phyloP scores from a whole-genome alignment of 2,888 invertebrate genomes.

The Protophormia terraenovae region DNA sequence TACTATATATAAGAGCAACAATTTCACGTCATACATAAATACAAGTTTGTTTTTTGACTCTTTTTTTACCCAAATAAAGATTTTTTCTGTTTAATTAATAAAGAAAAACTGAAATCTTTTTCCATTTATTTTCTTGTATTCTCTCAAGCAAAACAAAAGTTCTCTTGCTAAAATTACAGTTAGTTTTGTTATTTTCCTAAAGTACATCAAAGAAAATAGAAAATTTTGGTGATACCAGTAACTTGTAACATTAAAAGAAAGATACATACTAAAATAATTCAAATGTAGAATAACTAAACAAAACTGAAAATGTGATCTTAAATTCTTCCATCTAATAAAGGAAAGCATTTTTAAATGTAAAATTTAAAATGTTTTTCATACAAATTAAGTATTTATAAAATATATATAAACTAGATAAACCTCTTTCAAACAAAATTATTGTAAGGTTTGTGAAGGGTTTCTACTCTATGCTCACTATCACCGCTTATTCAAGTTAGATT shows the following conservation, averaged over 20 bases:
- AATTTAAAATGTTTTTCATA: too few species aligned
- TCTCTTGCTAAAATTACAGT: conserved; percentile 9
- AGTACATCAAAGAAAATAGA: background rate
- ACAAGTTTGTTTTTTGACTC: background rate
- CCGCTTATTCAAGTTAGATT: background rate
- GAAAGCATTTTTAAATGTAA: too few species aligned
- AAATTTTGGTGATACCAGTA: too few species aligned
- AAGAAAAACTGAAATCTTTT: background rate
- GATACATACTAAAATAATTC: background rate
- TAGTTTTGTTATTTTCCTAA: background rate
- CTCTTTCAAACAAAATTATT: too few species aligned
- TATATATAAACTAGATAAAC: too few species aligned
- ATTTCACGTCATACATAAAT: background rate
- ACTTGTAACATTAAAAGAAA: background rate
- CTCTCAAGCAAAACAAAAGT: conserved; percentile 9
- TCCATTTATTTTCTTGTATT: background rate
- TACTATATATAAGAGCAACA: background rate
- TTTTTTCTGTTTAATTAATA: conserved; percentile 22
- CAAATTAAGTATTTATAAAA: too few species aligned
- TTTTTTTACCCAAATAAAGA: conserved; percentile 16
- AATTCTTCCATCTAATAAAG: too few species aligned
- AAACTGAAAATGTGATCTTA: too few species aligned
- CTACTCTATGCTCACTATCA: background rate
- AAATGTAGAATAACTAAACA: too few species aligned
- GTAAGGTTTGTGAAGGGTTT: too few species aligned